Evolutionary conservation across 2,113 vertebrate species (phyloP).

Genomic region (Cololabis saira): DNA sequence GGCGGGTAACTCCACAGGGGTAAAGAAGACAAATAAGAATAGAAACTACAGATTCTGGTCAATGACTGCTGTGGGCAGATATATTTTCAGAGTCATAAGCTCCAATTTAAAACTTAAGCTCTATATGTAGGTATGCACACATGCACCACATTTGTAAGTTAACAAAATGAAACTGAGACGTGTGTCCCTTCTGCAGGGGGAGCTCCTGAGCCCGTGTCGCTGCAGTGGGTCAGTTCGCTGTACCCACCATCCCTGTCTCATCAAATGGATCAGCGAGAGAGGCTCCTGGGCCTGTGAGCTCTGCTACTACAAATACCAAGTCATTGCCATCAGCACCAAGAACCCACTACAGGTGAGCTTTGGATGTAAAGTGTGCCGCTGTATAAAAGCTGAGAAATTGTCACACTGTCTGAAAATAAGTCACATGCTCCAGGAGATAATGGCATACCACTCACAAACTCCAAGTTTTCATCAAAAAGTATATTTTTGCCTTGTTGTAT

Average conservation of each 20-base stretch:
- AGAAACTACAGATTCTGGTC: not conserved
- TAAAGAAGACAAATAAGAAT: conserved; percentile 21
- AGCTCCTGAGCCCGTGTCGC: conserved; percentile 96
- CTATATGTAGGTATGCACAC: too few species aligned
- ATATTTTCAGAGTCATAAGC: conserved; percentile 20
- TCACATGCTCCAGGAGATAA: not conserved
- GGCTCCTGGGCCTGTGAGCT: conserved; percentile 99
- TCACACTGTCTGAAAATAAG: not conserved
- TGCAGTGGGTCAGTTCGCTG: conserved; percentile 96
- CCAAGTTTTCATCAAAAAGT: not conserved
- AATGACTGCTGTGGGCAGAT: conserved; percentile 9
- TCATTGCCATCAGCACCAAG: conserved; percentile 99
- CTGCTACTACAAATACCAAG: conserved; percentile 99
- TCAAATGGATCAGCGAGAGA: conserved; percentile 98
- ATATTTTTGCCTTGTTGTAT: conserved; percentile 10
- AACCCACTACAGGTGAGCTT: conserved; percentile 95
- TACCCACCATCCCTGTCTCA: conserved; percentile 98
- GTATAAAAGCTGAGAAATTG: not conserved
- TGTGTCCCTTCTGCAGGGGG: conserved; percentile 84
- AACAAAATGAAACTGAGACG: not conserved
- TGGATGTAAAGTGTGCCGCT: not conserved
- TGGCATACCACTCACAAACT: not conserved
- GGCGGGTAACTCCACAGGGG: conserved; percentile 8
- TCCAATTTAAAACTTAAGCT: not conserved
- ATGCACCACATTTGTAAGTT: too few species aligned